phyloP scores from a whole-genome alignment of 2,888 invertebrate genomes.

The Dicyrtoma fusca region DNA sequence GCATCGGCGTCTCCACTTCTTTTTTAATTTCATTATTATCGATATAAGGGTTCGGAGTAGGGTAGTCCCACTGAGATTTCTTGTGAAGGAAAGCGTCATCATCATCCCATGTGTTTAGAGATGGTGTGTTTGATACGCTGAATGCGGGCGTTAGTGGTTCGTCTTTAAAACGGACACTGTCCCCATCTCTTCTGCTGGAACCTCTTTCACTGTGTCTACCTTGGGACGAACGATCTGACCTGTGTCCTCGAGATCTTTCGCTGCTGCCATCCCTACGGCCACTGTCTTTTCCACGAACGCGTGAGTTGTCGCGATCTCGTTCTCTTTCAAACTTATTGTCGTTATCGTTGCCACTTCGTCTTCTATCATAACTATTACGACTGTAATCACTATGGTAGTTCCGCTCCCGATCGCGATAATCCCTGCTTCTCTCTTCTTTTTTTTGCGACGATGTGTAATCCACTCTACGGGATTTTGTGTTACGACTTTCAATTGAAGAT shows the following conservation, averaged over 20 bases:
- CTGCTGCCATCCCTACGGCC: constrained; percentile 40
- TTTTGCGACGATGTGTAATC: constrained; percentile 71
- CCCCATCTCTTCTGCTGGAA: constrained; percentile 47
- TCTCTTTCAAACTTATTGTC: constrained; percentile 53
- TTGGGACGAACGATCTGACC: constrained; percentile 40
- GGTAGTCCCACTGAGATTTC: constrained; percentile 53
- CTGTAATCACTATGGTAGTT: constrained; percentile 57
- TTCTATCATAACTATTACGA: constrained; percentile 57
- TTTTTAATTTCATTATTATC: constrained; percentile 57
- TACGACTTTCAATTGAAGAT: constrained; percentile 71
- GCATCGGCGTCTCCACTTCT: constrained; percentile 72
- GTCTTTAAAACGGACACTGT: constrained; percentile 69
- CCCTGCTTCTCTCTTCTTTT: constrained; percentile 61
- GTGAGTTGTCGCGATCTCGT: constrained; percentile 57
- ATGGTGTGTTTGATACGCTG: constrained; percentile 67
- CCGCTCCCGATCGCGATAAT: constrained; percentile 46
- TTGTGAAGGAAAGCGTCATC: constrained; percentile 42
- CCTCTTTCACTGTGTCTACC: constrained; percentile 47
- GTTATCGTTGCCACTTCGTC: constrained; percentile 55
- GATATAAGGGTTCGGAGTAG: constrained; percentile 45
- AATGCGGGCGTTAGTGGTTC: constrained; percentile 84
- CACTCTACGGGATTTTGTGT: constrained; percentile 68
- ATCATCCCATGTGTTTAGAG: constrained; percentile 62
- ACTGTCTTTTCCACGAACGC: constrained; percentile 46
- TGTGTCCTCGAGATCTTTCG: constrained; percentile 25